These are phyloP conservation scores for Sphaeridia pumilis DNA, from an alignment of 2,888 invertebrate genomes.

Conservation along the genomic window DNA sequence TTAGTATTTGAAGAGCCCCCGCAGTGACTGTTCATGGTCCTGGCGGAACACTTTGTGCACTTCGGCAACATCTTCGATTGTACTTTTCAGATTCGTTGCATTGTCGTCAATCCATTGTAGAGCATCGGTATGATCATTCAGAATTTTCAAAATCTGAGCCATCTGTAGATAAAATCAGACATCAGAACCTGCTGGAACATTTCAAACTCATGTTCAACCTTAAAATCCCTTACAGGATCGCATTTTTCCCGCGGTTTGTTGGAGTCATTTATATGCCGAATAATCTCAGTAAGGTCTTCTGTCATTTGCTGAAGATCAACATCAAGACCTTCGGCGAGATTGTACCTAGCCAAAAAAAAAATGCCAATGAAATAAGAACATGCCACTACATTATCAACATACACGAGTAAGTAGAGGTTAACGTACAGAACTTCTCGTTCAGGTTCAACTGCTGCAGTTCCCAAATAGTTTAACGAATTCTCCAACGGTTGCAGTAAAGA, in stretches of 20 bases:
- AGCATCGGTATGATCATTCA: slow-evolving; percentile 93
- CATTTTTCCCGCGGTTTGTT: slow-evolving; percentile 68
- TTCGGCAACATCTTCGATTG: slow-evolving; percentile 68
- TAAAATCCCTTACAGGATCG: slow-evolving; percentile 59
- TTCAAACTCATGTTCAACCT: no score
- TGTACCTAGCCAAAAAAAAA: slow-evolving; percentile 49
- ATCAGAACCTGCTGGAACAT: background rate
- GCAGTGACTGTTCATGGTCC: slow-evolving; percentile 60
- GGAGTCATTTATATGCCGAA: slow-evolving; percentile 82
- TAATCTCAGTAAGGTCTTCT: slow-evolving; percentile 86
- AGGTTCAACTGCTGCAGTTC: slow-evolving; percentile 56
- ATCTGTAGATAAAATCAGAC: slow-evolving; percentile 49
- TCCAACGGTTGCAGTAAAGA: slow-evolving; percentile 76
- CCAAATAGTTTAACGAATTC: slow-evolving; percentile 18
- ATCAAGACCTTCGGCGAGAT: slow-evolving; percentile 78
- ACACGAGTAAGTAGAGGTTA: background rate
- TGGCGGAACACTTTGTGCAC: slow-evolving; percentile 54
- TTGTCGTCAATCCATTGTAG: slow-evolving; percentile 88
- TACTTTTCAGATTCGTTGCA: slow-evolving; percentile 60
- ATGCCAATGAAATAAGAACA: slow-evolving; percentile 1
- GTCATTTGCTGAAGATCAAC: slow-evolving; percentile 88
- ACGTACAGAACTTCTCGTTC: slow-evolving; percentile 77
- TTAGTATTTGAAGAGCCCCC: slow-evolving; percentile 48
- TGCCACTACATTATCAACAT: background rate
- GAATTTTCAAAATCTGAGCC: slow-evolving; percentile 79